These are phyloP conservation scores for Phaethornis superciliosus DNA, from an alignment of 2,113 vertebrate genomes.

Conservation along the genomic window DNA sequence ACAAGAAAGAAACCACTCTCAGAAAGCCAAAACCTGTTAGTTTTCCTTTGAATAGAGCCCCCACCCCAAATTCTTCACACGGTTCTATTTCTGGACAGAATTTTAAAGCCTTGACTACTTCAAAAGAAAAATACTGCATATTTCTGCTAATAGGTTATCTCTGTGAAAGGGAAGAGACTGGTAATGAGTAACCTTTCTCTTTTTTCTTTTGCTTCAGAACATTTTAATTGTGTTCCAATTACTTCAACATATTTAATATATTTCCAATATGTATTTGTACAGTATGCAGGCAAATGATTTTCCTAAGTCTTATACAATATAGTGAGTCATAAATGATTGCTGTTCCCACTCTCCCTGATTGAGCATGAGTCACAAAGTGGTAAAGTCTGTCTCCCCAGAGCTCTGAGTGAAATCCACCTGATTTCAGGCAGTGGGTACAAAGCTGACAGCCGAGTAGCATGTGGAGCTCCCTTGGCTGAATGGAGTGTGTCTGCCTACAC, in stretches of 20 bases:
- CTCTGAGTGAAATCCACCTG: constrained; percentile 16
- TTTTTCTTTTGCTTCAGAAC: constrained; percentile 67
- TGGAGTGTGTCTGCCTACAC: fast-evolving
- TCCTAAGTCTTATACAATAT: constrained; percentile 60
- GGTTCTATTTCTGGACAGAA: constrained; percentile 50
- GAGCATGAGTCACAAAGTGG: constrained; percentile 42
- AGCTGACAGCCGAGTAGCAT: background rate
- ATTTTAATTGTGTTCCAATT: constrained; percentile 71
- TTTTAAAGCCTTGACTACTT: constrained; percentile 45
- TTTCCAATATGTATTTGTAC: constrained; percentile 63
- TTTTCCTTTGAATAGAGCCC: constrained; percentile 15
- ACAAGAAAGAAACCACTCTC: background rate
- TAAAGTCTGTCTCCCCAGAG: constrained; percentile 33
- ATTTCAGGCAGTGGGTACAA: background rate
- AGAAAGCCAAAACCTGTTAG: background rate
- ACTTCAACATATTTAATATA: constrained; percentile 67
- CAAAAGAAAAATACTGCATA: constrained; percentile 33
- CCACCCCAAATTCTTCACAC: constrained; percentile 38
- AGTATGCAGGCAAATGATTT: constrained; percentile 56
- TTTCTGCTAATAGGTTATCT: constrained; percentile 39
- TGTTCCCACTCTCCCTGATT: background rate
- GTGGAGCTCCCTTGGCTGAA: background rate
- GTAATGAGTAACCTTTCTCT: constrained; percentile 60
- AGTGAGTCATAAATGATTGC: constrained; percentile 68
- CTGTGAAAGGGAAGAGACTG: constrained; percentile 23